Evolutionary conservation across 2,797 vertebrate species (phyloP).

Genomic region (Hydrolagus colliei): DNA sequence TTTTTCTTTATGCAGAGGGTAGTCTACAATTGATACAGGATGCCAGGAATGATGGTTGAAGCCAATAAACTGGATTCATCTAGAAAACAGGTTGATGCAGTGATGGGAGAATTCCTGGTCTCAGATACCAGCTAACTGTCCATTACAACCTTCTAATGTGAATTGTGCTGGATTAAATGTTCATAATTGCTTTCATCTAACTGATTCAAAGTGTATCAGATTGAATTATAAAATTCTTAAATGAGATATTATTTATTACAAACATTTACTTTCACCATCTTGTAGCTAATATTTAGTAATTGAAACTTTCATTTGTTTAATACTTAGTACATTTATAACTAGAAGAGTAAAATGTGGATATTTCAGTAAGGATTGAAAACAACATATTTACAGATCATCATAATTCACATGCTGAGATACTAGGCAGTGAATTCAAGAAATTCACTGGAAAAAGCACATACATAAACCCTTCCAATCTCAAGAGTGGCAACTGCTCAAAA

Average conservation of each 20-base stretch:
- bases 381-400: background rate
- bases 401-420: background rate
- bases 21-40: no score
- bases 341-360: background rate
- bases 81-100: no score
- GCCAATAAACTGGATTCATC: no score
- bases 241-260: background rate
- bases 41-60: no score
- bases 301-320: background rate
- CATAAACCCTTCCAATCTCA: background rate
- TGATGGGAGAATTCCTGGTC: no score
- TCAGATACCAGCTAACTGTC: no score
- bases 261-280: background rate
- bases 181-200: no score
- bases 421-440: background rate
- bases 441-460: background rate
- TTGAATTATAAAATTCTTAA: constrained; percentile 4
- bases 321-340: background rate
- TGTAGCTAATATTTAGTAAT: background rate
- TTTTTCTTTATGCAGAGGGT: no score
- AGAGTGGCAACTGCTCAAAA: no score
- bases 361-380: background rate
- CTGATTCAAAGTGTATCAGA: no score
- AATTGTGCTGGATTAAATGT: no score
- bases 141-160: no score